Evolutionary conservation across 1,140 invertebrate species (phyloP), one percentile per base, ranked within the genome.

Genomic region (Heterodera carotae): DNA sequence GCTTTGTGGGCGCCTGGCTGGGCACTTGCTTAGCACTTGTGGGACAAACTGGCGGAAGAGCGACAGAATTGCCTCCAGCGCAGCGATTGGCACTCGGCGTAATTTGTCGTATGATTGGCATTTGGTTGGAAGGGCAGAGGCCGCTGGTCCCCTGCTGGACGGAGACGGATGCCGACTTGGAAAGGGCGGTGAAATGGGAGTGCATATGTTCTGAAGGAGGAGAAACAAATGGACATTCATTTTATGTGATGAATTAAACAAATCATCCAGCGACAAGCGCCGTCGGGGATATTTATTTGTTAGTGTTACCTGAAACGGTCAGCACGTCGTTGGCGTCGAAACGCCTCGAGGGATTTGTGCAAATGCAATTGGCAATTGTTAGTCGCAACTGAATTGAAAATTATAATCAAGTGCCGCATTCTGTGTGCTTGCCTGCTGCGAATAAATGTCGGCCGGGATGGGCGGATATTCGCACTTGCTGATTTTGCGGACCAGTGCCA

Each of bases 401-500:
- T 8, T 5, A n/a, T n/a, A n/a, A n/a, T n/a, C n/a, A n/a, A n/a
- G n/a, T n/a, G n/a, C n/a, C 25, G 36, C 34, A 76, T 27, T 34
- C 75, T 29, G 25, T 4, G n/a, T 43, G 15, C 2, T 60, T 76
- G 92, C 91, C 87, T 92, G 89, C 74, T 89, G 84, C 25, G 91
- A 91, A 84, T 92, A 92, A 48, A 90, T 88, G 80, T 91, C 90
- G 43, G 90, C 89, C 39, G 91, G 91, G 59, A 92, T 85, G 10
- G 92, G 91, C 27, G 91, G 91, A 84, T 92, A 92, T 84, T 92
- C 91, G 88, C 91, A 91, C 68, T 90, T 88, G 83, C 92, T 91
- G 76, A 92, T 92, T 85, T 92, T 92, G 85, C 91, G 90, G 83
- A 91, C 92, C n/a, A 92, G 84, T 1, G 91, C 91, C 83, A 91